Evolutionary conservation across 2,888 invertebrate genomes (phyloP).

Genomic region (Hyposoter dolosus): DNA sequence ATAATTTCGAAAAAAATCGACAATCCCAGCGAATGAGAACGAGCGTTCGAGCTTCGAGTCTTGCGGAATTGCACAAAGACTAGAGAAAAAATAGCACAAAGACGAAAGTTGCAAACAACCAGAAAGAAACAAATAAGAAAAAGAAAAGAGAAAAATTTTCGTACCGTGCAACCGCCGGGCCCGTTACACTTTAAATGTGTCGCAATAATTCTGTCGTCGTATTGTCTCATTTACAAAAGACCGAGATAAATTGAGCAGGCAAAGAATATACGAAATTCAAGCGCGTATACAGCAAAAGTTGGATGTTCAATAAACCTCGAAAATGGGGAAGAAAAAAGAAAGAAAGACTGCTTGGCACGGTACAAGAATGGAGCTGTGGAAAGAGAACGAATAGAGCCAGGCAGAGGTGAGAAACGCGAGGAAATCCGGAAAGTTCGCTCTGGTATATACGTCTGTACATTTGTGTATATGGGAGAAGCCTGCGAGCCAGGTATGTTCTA

Average conservation of each 20-base stretch:
- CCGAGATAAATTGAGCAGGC: constrained; percentile 11
- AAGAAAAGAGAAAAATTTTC: background rate
- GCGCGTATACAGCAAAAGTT: background rate
- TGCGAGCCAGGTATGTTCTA: constrained; percentile 62
- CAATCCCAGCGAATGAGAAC: too few relatives aligned
- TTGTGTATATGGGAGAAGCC: background rate
- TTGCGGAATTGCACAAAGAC: too few relatives aligned
- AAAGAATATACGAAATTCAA: background rate
- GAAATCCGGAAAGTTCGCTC: constrained; percentile 53
- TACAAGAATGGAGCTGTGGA: background rate
- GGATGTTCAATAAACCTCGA: background rate
- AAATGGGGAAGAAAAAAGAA: background rate
- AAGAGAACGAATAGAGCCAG: constrained; percentile 11
- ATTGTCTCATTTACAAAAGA: constrained; percentile 22
- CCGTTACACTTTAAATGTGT: background rate
- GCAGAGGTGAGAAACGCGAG: constrained; percentile 42
- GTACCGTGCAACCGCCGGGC: too few relatives aligned
- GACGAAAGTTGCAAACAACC: background rate
- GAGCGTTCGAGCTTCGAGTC: too few relatives aligned
- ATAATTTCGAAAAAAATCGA: too few relatives aligned
- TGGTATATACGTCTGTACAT: background rate
- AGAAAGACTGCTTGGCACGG: background rate
- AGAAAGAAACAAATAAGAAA: background rate
- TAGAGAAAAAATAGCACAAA: background rate
- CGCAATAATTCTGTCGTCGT: constrained; percentile 11